A percentile compares a stretch with the other conserved stretches of the same genome.
Conservation (phyloP, 2,113 vertebrate genomes). For the Ageneiosus marmoratus region DNA sequence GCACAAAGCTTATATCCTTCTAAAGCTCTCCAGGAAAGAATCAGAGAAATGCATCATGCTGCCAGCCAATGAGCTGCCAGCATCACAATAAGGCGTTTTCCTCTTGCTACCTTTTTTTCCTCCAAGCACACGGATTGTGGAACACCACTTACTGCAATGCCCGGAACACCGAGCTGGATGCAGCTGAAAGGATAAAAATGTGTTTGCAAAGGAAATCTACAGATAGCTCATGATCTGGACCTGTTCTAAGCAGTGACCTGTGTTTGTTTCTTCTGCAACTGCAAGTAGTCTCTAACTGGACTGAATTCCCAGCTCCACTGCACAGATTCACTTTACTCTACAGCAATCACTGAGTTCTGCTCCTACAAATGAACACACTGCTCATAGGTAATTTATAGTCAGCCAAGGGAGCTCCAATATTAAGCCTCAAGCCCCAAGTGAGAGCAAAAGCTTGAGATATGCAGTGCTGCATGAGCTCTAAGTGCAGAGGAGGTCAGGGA, state of each 20-base stretch:
- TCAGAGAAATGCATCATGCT: constrained; percentile 40
- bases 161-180: constrained; percentile 4
- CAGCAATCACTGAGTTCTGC: constrained; percentile 37
- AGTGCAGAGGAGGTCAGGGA: constrained; percentile 7
- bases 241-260: constrained; percentile 1
- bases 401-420: constrained; percentile 31
- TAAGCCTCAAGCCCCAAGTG: constrained; percentile 29
- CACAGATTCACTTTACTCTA: constrained; percentile 45
- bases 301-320: constrained; percentile 30
- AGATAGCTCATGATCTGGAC: constrained; percentile 7
- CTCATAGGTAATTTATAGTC: constrained; percentile 47
- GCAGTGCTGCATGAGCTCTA: constrained; percentile 37
- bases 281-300: constrained; percentile 34
- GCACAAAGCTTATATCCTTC: constrained; percentile 30
- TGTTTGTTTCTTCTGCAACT: neutral
- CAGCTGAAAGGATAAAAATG: constrained; percentile 10
- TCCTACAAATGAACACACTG: constrained; percentile 40
- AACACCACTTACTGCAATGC: constrained; percentile 27
- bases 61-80: constrained; percentile 45
- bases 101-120: constrained; percentile 31
- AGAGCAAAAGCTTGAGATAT: constrained; percentile 29
- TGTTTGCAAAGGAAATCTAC: constrained; percentile 25
- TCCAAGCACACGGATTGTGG: neutral
- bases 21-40: constrained; percentile 35
- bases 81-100: constrained; percentile 36